Conservation (phyloP, 2,888 invertebrate genomes). For the Cephus rjabovi region DNA sequence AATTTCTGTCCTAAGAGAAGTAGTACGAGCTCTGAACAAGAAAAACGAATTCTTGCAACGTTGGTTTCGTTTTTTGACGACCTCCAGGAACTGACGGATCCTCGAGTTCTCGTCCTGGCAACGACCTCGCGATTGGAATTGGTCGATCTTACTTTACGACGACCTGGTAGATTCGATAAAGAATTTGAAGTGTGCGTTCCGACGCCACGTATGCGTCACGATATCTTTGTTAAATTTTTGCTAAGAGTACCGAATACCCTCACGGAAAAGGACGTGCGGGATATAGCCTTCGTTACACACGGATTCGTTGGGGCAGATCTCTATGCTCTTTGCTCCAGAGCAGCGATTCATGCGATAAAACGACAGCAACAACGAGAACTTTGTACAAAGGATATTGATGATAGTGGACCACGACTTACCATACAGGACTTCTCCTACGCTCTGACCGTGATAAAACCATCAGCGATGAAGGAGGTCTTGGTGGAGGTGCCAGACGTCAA, state of each 20-base stretch:
- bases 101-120: constrained; percentile 78
- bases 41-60: constrained; percentile 79
- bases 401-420: constrained; percentile 40
- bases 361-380: constrained; percentile 46
- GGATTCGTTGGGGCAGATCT: constrained; percentile 94
- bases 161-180: constrained; percentile 84
- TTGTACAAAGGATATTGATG: constrained; percentile 35
- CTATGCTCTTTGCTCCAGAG: constrained; percentile 80
- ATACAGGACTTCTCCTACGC: constrained; percentile 74
- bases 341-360: constrained; percentile 74
- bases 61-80: constrained; percentile 75
- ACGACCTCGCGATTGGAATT: constrained; percentile 82
- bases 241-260: constrained; percentile 71
- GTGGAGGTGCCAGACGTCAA: constrained; percentile 89
- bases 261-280: constrained; percentile 70
- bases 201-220: constrained; percentile 73
- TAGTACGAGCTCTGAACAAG: constrained; percentile 74
- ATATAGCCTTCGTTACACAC: constrained; percentile 81
- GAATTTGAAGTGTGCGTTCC: constrained; percentile 87
- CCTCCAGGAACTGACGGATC: constrained; percentile 67
- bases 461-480: constrained; percentile 90
- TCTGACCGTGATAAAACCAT: constrained; percentile 80
- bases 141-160: constrained; percentile 79
- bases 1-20: constrained; percentile 77
- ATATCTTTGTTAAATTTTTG: constrained; percentile 78